Percentiles rank a stretch among this genome's conserved stretches.
These are phyloP conservation scores for Protophormia terraenovae DNA, from an alignment of 2,888 invertebrate species.

Conservation along the genomic window DNA sequence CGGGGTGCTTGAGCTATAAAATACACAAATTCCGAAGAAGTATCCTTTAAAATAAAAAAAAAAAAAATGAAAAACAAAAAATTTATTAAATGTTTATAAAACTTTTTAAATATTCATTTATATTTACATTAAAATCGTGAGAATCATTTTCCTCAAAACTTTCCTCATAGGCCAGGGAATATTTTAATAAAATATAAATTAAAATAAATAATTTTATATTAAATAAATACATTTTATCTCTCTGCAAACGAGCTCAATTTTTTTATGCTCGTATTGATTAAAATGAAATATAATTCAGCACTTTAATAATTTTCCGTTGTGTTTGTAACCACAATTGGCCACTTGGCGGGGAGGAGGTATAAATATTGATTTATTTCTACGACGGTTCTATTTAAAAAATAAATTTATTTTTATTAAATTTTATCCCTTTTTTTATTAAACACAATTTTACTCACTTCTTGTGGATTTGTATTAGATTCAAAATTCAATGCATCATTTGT, in stretches of 20 bases:
- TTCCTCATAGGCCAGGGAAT: not conserved
- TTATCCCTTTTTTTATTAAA: not conserved
- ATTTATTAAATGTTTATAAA: too few relatives aligned
- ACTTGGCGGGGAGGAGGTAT: constrained; percentile 51
- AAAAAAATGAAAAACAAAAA: not conserved
- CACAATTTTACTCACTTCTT: constrained; percentile 44
- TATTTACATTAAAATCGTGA: constrained; percentile 41
- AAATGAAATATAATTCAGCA: constrained; percentile 28
- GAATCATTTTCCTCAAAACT: not conserved
- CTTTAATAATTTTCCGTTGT: constrained; percentile 58
- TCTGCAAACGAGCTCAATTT: not conserved
- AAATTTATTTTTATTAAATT: not conserved
- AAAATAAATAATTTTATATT: constrained; percentile 33
- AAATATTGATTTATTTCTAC: constrained; percentile 60
- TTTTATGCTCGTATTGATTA: too few relatives aligned
- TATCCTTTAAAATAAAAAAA: constrained; percentile 34
- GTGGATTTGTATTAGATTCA: constrained; percentile 43
- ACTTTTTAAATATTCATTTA: too few relatives aligned
- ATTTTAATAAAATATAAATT: constrained; percentile 39
- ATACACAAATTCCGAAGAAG: constrained; percentile 17
- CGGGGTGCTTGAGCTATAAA: constrained; percentile 57
- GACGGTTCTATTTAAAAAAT: constrained; percentile 29
- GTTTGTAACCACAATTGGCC: constrained; percentile 58
- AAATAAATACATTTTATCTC: constrained; percentile 19
- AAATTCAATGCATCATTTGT: constrained; percentile 42